A percentile compares a stretch with the other conserved stretches of the same genome.
These are phyloP conservation scores for Sebastes trivittatus DNA, from an alignment of 2,797 vertebrate species.

Conservation along the genomic window DNA sequence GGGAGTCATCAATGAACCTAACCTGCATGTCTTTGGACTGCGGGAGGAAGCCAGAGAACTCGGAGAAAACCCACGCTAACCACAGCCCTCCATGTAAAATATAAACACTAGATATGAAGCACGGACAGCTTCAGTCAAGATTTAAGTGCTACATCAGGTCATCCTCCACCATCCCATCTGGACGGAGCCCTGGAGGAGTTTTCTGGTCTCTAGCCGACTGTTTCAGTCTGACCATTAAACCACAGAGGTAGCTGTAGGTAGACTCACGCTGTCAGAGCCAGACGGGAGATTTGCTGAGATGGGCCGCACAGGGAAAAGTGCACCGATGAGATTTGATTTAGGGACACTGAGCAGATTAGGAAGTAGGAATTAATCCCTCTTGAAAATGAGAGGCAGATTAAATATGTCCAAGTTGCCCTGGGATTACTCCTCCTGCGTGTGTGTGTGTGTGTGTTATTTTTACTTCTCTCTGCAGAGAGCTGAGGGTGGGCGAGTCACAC, in stretches of 20 bases:
- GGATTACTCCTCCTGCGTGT: conserved; percentile 59
- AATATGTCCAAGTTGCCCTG: conserved; percentile 68
- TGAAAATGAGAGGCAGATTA: conserved; percentile 79
- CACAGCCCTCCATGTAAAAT: background rate
- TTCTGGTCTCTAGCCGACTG: background rate
- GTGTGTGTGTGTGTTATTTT: conserved; percentile 58
- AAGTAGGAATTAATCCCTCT: conserved; percentile 70
- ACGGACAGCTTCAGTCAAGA: background rate
- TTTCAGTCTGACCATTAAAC: conserved; percentile 6
- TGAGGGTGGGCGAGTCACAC: conserved; percentile 48
- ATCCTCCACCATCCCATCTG: conserved; percentile 12
- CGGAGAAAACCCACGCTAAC: too few relatives aligned
- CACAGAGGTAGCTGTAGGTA: conserved; percentile 30
- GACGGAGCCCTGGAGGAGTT: background rate
- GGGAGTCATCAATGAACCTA: too few relatives aligned
- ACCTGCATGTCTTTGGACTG: too few relatives aligned
- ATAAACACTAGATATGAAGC: background rate
- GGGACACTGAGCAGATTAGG: conserved; percentile 72
- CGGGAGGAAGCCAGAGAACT: too few relatives aligned
- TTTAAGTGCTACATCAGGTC: conserved; percentile 1
- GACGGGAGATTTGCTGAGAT: conserved; percentile 53
- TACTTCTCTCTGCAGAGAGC: conserved; percentile 39
- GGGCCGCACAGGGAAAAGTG: conserved; percentile 50
- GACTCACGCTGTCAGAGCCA: conserved; percentile 29
- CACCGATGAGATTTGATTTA: conserved; percentile 72